Conservation (phyloP, 2,797 vertebrate genomes). For the Novumbra hubbsi region DNA sequence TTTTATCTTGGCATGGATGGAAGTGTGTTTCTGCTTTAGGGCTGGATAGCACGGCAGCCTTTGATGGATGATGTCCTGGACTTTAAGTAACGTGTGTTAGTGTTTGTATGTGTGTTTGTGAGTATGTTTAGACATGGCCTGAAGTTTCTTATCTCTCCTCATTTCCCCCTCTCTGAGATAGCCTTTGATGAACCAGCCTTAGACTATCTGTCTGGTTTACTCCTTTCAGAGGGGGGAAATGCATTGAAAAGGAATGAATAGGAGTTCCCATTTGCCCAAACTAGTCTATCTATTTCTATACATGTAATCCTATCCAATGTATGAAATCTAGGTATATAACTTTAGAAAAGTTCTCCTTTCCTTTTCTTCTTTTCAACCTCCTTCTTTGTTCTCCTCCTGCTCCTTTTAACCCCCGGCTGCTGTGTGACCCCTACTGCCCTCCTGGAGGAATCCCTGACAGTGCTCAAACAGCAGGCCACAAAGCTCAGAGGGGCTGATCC, state of each 20-base stretch:
- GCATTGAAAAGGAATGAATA: too few relatives aligned
- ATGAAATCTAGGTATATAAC: too few relatives aligned
- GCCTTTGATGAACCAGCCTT: too few relatives aligned
- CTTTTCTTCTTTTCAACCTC: background rate
- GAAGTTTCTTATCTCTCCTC: slow-evolving; percentile 34
- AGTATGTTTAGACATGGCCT: slow-evolving; percentile 44
- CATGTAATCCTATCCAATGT: too few relatives aligned
- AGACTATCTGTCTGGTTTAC: too few relatives aligned
- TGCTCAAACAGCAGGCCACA: slow-evolving; percentile 77
- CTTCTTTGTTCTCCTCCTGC: too few relatives aligned
- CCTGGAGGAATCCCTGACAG: slow-evolving; percentile 72
- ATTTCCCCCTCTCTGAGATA: slow-evolving; percentile 1
- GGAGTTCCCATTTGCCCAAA: too few relatives aligned
- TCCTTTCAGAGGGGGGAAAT: too few relatives aligned
- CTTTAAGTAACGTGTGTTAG: slow-evolving; percentile 23
- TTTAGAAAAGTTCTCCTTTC: too few relatives aligned
- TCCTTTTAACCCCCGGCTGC: slow-evolving; percentile 60
- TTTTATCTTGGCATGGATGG: slow-evolving; percentile 67
- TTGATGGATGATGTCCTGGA: slow-evolving; percentile 68
- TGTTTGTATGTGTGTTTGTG: slow-evolving; percentile 9
- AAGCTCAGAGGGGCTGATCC: slow-evolving; percentile 68
- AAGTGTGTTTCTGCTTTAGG: slow-evolving; percentile 45
- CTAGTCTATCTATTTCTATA: too few relatives aligned
- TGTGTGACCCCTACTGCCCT: slow-evolving; percentile 71
- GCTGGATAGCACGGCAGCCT: slow-evolving; percentile 58